Evolutionary conservation across 2,888 invertebrate genomes (phyloP), one percentile per base, ranked within the genome.

Genomic region (Serrognathus titanus): DNA sequence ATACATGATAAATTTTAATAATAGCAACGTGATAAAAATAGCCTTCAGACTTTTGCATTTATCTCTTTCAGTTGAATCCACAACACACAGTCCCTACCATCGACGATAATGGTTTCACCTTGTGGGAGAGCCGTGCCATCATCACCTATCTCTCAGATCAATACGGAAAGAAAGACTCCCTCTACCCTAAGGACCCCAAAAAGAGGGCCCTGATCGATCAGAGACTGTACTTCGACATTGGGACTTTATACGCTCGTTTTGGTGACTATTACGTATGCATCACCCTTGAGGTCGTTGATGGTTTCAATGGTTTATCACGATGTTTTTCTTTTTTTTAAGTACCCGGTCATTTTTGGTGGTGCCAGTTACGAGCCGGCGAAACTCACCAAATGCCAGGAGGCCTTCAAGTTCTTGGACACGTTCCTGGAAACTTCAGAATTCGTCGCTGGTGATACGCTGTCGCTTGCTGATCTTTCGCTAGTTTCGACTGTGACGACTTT

Each of bases 61-160:
- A 31, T 31, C 65, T 51, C 60, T 73, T 75, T 12, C 76, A 90
- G 90, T 76, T 92, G 43, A 92, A 92, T 75, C 91, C 92, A 0
- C 91, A 92, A 77, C 93, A 93, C 75, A 86, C 87, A 38, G 83
- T 94, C 59, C 94, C 94, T 7, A 92, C 92, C 0, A 75, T 94
- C 54, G 86, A 89, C 60, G 94, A 94, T 78, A 86, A 90, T 69
- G 93, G 90, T 0, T 87, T 92, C 71, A 77, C 83, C 7, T 75
- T 95, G 58, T 90, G 88, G 84, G 94, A 95, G 79, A 93, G 93
- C 48, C 88, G 92, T 45, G 89, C 92, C 61, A 93, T 94, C 72
- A 83, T 87, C 75, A 81, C 84, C 1, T 94, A 94, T 77, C 81
- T 94, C 71, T 88, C 83, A 36, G 87, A 87, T 77, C 87, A 89